Base-by-base conservation (phyloP, 2,113 vertebrate genomes). In the Catharus fuscescens region DNA sequence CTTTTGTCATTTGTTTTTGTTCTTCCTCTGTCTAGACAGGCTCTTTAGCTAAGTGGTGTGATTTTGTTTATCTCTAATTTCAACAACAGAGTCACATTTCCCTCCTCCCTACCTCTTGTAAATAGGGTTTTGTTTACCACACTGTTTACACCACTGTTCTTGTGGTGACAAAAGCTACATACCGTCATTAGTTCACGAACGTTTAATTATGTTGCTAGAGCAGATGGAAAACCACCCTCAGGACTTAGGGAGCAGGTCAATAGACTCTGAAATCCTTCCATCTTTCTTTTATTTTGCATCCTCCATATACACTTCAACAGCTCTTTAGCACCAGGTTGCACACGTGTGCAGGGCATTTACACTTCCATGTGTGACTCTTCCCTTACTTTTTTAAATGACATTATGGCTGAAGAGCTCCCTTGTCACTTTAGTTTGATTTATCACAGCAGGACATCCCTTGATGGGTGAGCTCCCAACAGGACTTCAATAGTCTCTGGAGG, bases 41-140 rank as follows among this genome's bases (percentile, higher is more conserved):
- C 94, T 90, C 88, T 96, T 97, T 96, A 97, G 96, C 96, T 95
- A 86, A 96, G 91, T 88, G 87, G 94, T 96, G 96, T 92, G 95
- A 97, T 95, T 93, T 96, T 94, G 87, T 94, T 96, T 97, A 93
- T 96, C 96, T 95, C 80, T 86, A 77, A 93, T 96, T 96, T 95
- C 93, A 96, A 87, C 88, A 96, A 80, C 70, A 90, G 87, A 81
- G 86, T 81, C 85, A 83, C 93, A 96, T 93, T 92, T 95, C 84
- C 74, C 91, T 93, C 69, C 74, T 92, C 70, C 70, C 74, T 84
- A 26, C 83, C 50, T 86, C 86, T 92, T 95, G 94, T 96, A 96
- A 96, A 94, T 53, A 95, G 26, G 64, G 73, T 61, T 94, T 95
- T 97, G 96, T 95, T 96, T 96, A 93, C 91, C 81, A 60, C 80